phyloP scores from a whole-genome alignment of 2,888 invertebrate species.

The Neocrepidodera transversa region DNA sequence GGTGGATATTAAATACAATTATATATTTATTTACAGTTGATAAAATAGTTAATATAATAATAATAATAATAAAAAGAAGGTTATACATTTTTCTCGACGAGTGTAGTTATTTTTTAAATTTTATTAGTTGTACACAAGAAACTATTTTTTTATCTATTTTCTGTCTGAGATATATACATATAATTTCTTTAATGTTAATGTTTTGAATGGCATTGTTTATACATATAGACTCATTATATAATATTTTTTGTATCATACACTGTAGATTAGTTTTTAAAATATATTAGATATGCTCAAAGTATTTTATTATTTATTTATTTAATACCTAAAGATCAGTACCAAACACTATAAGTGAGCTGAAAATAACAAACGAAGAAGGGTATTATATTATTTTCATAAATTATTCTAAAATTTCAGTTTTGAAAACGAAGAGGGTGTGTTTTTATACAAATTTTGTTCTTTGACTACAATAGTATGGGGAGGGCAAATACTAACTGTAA shows the following conservation, averaged over 20 bases:
- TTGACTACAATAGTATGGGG: no score
- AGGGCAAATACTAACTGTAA: no score
- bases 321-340: no score
- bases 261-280: conserved; percentile 47
- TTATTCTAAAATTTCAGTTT: no score
- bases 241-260: conserved; percentile 61
- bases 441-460: no score
- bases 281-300: conserved; percentile 26
- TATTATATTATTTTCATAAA: no score
- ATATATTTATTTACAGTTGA: conserved; percentile 14
- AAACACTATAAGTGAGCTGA: no score
- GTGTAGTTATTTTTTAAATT: conserved; percentile 31
- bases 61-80: conserved; percentile 24
- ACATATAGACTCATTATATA: conserved; percentile 52
- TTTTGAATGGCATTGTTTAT: conserved; percentile 55
- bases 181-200: conserved; percentile 12
- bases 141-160: conserved; percentile 34
- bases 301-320: background rate
- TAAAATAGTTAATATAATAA: no score
- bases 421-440: no score
- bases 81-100: conserved; percentile 30
- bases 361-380: no score
- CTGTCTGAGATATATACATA: conserved; percentile 25
- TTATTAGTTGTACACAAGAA: conserved; percentile 34
- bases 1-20: background rate